Conservation (phyloP, 2,113 vertebrate species). For the Platanista minor region DNA sequence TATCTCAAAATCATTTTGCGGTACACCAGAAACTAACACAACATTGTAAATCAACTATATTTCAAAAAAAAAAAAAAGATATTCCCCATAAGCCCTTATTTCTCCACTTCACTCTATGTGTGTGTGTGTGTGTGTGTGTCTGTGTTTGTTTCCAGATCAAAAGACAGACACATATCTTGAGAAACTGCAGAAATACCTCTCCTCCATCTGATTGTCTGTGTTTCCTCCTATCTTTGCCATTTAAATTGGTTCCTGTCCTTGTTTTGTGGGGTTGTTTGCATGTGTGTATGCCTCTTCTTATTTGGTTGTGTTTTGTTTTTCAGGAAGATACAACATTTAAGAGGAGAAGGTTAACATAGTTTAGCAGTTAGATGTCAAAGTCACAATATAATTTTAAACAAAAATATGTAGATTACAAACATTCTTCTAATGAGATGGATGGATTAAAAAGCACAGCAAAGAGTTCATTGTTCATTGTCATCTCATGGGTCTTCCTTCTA, state of each 20-base stretch:
- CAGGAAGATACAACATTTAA: background rate
- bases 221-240: background rate
- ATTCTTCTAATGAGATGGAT: background rate
- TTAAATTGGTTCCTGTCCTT: background rate
- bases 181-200: background rate
- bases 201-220: background rate
- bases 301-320: background rate
- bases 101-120: background rate
- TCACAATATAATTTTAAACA: background rate
- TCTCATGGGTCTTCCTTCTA: background rate
- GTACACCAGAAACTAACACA: background rate
- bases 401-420: background rate
- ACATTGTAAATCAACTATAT: background rate
- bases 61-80: background rate
- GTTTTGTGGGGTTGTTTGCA: background rate
- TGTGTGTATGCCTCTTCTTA: background rate
- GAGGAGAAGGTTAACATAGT: background rate
- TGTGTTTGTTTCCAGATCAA: background rate
- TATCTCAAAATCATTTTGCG: background rate
- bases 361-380: background rate
- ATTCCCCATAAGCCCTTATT: background rate
- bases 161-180: background rate
- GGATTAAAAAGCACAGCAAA: background rate
- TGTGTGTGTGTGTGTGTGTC: rapidly evolving
- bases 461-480: background rate